Evolutionary conservation across 2,888 invertebrate species (phyloP), one percentile per base, ranked within the genome.

Genomic region (Dinocampus coccinellae): DNA sequence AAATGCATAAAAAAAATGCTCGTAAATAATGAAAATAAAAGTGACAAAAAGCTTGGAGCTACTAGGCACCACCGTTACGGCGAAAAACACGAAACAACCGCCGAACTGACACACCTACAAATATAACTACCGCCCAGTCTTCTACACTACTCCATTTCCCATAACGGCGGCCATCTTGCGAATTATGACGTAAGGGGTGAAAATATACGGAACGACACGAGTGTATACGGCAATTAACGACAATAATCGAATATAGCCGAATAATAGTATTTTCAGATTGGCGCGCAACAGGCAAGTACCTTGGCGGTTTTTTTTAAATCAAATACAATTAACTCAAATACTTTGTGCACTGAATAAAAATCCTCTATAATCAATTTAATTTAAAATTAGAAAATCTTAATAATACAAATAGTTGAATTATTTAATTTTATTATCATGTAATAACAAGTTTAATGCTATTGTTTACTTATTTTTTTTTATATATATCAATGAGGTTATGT

Each of bases 141-240:
- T 90, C 91, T 91, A 92, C 88, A 91, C 91, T 91, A 88, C 86
- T 90, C 90, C 90, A 89, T 89, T 89, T 89, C 90, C 90, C 90
- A 91, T 90, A 91, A 91, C 90, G 90, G 90, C 92, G 91, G 92
- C 93, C 93, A 93, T 93, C 92, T 93, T 93, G 92, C 89, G 90
- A 89, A 72, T 62, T 88, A 89, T 90, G 90, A 92, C 92, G 92
- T 92, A 92, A 92, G 76, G 67, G 62, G 63, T 71, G 55, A 76
- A 73, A 74, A 39, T 57, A 29, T 29, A 65, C 76, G 74, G 71
- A 36, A 24, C 20, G 42, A 47, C 70, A 73, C 81, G 81, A 78
- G 36, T 47, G 7, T 13, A n/a, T 3, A 47, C 47, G 47, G 16
- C 9, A 7, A 53, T 13, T 52, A 4, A 66, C 77, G 74, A 72